phyloP scores from a whole-genome alignment of 2,888 invertebrate genomes.

The Drosophila koepferae region DNA sequence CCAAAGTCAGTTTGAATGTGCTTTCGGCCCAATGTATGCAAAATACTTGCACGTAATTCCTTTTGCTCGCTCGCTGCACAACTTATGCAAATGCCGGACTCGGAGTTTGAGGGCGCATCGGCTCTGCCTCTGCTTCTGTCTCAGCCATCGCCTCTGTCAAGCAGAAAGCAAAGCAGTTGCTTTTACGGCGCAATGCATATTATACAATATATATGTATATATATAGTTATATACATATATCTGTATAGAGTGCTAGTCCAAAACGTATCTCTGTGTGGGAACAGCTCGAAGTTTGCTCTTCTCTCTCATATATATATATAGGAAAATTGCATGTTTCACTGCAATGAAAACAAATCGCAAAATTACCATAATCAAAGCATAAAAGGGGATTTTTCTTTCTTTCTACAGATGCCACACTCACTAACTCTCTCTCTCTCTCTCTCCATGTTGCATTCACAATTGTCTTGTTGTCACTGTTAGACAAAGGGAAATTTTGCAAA shows the following conservation, averaged over 20 bases:
- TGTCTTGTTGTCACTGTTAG: slow-evolving; percentile 56
- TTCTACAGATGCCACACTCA: slow-evolving; percentile 33
- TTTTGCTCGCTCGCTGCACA: slow-evolving; percentile 47
- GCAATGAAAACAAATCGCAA: slow-evolving; percentile 77
- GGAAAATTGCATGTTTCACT: slow-evolving; percentile 73
- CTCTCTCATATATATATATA: slow-evolving; percentile 17
- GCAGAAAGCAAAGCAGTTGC: slow-evolving; percentile 57
- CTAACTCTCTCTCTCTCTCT: not conserved
- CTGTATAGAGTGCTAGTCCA: slow-evolving; percentile 23
- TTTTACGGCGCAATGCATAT: slow-evolving; percentile 48
- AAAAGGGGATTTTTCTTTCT: slow-evolving; percentile 61
- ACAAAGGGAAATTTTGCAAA: slow-evolving; percentile 57
- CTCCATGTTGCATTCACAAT: slow-evolving; percentile 33
- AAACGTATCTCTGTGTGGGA: slow-evolving; percentile 27
- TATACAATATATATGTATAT: slow-evolving; percentile 38
- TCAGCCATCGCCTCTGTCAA: slow-evolving; percentile 25
- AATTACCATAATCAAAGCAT: slow-evolving; percentile 75
- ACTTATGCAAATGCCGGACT: slow-evolving; percentile 65
- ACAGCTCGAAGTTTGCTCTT: slow-evolving; percentile 30
- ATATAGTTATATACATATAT: slow-evolving; percentile 2
- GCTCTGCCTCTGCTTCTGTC: not conserved
- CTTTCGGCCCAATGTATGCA: slow-evolving; percentile 56
- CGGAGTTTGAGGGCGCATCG: not conserved
- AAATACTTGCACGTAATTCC: slow-evolving; percentile 65
- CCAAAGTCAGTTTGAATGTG: slow-evolving; percentile 26